phyloP scores from a whole-genome alignment of 2,888 invertebrate species.

The Ptychoptera contaminata region DNA sequence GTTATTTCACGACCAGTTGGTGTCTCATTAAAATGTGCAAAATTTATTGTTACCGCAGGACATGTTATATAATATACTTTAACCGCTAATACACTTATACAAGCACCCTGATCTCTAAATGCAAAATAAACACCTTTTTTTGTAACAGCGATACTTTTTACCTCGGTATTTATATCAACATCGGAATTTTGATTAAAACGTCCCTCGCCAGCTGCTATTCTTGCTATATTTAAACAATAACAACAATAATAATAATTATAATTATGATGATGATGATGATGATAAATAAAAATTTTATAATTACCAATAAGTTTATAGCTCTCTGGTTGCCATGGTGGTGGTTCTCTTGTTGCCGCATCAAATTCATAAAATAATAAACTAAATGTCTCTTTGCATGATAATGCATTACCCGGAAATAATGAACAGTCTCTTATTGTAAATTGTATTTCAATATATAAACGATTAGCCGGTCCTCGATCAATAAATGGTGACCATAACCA shows the following conservation, averaged over 20 bases:
- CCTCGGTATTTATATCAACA: conserved; percentile 84
- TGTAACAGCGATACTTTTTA: conserved; percentile 82
- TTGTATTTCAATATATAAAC: conserved; percentile 91
- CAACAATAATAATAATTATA: too few relatives aligned
- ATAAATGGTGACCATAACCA: conserved; percentile 98
- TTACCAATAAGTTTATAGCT: conserved; percentile 80
- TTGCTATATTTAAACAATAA: conserved; percentile 26
- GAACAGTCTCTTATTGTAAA: conserved; percentile 95
- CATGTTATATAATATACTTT: conserved; percentile 92
- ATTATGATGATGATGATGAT: too few relatives aligned
- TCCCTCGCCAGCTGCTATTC: conserved; percentile 91
- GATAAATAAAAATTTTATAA: too few relatives aligned
- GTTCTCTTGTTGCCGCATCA: conserved; percentile 81
- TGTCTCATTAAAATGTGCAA: conserved; percentile 85
- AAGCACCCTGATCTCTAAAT: conserved; percentile 94
- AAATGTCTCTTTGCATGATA: conserved; percentile 95
- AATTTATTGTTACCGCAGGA: conserved; percentile 81
- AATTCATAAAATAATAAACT: conserved; percentile 88
- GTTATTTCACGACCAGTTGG: conserved; percentile 86
- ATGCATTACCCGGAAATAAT: conserved; percentile 72
- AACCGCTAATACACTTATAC: conserved; percentile 88
- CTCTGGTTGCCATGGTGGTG: conserved; percentile 89
- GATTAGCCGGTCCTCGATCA: conserved; percentile 78
- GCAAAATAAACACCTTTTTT: conserved; percentile 96
- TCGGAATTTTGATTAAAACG: conserved; percentile 84